Evolutionary conservation across 2,888 invertebrate genomes (phyloP), one percentile per base, ranked within the genome.

Genomic region (Anarsia innoxiella): DNA sequence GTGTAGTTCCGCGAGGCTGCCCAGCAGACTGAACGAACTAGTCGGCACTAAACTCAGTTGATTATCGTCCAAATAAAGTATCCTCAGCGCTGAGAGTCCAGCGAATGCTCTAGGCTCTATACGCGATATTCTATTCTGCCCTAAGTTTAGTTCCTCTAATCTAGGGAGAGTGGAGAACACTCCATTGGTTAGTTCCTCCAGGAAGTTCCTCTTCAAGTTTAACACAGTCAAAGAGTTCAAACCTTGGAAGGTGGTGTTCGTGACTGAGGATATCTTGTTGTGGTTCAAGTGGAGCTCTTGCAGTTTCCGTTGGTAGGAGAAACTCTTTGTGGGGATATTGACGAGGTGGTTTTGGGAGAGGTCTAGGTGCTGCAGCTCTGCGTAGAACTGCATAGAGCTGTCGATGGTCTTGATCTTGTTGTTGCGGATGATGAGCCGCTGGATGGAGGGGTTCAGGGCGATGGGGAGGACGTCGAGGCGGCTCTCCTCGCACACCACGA

Each of bases 401-500:
- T 95, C 95, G 49, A 95, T 93, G 10, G 93, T 93, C 70, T 93
- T 94, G 58, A 95, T 94, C 59, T 91, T 91, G 72, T 95, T 95
- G 71, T 92, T 93, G 57, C 91, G 90, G 45, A 95, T 89, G 52
- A 94, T 92, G 56, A 95, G 88, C 37, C 94, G 88, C 66, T 93
- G 93, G 46, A 95, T 94, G 56, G 93, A 93, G 26, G 97, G 97
- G 80, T 96, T 96, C 46, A 96, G 86, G 2, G 95, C 93, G 59
- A 96, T 96, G 43, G 96, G 96, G 44, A 96, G 89, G 37, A 95
- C 94, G 78, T 95, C 95, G 43, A 96, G 87, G 51, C 92, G 92
- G 62, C 94, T 94, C 64, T 91, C 91, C 54, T 93, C 91, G 77
- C 96, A 96, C 50, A 91, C 90, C 32, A 95, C 96, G 40, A 93